Percentiles rank a stretch among this genome's conserved stretches.
Conservation (phyloP, 2,797 vertebrate species). For the Halcyon chelicuti region DNA sequence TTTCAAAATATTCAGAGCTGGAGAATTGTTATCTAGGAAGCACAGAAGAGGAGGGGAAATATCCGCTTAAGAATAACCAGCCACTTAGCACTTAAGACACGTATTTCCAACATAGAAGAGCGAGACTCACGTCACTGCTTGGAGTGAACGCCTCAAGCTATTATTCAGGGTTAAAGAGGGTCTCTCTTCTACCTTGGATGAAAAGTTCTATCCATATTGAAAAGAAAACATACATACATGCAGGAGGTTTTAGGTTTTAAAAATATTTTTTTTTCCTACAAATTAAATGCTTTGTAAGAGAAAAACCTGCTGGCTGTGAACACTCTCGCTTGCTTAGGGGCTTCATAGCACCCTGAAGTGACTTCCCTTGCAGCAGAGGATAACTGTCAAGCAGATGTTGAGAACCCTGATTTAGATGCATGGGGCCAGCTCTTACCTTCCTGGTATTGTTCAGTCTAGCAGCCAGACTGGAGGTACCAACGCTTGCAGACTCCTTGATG, state of each 20-base stretch:
- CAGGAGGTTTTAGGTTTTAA: not conserved
- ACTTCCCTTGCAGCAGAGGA: not conserved
- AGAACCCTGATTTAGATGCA: not conserved
- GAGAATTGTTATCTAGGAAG: not conserved
- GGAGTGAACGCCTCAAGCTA: not conserved
- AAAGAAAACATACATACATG: not conserved
- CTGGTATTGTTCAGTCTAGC: not conserved
- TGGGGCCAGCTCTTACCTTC: not conserved
- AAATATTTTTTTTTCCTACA: not conserved
- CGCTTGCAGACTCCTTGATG: not conserved
- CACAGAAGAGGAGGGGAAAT: not conserved
- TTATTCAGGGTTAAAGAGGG: not conserved
- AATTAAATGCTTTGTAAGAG: not conserved
- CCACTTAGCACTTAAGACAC: not conserved
- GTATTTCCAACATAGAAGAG: not conserved
- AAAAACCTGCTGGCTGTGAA: not conserved
- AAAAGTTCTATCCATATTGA: not conserved
- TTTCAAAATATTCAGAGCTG: not conserved
- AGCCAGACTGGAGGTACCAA: not conserved
- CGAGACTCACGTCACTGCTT: not conserved
- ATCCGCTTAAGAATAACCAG: not conserved
- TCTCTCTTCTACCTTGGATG: not conserved
- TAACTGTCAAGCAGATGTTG: not conserved
- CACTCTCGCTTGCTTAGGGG: not conserved
- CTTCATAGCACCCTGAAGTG: not conserved